Conservation (phyloP, 2,113 vertebrate species). For the Dinomys branickii region DNA sequence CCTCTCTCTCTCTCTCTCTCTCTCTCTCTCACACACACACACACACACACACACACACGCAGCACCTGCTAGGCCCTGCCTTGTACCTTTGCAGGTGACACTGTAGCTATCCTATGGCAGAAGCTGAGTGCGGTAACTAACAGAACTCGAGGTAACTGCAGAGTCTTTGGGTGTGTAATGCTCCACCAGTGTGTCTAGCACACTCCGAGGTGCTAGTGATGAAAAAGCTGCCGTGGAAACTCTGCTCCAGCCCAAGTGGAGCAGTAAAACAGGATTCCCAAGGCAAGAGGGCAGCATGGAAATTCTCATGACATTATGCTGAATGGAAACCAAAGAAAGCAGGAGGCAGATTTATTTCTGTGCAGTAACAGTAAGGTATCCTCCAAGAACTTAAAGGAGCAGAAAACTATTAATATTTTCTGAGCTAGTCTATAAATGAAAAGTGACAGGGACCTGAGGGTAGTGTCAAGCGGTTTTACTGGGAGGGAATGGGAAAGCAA, state of each 20-base stretch:
- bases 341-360: not conserved
- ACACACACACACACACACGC: not conserved
- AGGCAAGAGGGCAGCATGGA: not conserved
- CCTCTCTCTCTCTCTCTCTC: no score
- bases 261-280: not conserved
- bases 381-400: slow-evolving; percentile 42
- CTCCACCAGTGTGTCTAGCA: not conserved
- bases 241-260: not conserved
- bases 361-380: not conserved
- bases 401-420: not conserved
- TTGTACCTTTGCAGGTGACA: not conserved
- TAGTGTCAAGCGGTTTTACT: not conserved
- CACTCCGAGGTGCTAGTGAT: not conserved
- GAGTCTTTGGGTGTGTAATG: not conserved
- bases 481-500: not conserved
- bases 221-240: not conserved
- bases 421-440: not conserved
- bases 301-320: not conserved
- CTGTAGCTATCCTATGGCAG: not conserved
- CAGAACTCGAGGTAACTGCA: not conserved
- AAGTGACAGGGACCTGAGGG: not conserved
- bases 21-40: no score
- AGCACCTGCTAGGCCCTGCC: not conserved
- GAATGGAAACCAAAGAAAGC: not conserved
- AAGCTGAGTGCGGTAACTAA: not conserved